These are phyloP conservation scores for Vanessa cardui DNA, from an alignment of 2,888 invertebrate species.

Conservation along the genomic window DNA sequence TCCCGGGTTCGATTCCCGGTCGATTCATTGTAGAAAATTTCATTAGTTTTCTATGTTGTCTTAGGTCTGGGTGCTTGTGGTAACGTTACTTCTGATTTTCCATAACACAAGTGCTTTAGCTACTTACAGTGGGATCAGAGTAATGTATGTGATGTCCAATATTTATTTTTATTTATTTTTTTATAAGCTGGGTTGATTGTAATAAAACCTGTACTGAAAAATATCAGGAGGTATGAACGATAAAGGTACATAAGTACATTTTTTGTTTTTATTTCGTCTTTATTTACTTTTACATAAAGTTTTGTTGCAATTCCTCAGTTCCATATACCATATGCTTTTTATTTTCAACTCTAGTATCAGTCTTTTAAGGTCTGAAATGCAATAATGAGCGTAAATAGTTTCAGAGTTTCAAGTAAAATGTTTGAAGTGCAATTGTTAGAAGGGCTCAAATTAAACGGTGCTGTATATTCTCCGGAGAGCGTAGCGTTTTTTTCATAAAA, in stretches of 20 bases:
- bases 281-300: neutral
- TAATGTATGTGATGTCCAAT: too few species aligned
- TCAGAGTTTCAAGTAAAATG: neutral
- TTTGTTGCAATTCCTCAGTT: neutral
- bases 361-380: neutral
- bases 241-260: neutral
- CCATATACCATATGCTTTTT: neutral
- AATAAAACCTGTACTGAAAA: neutral
- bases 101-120: too few species aligned
- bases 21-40: too few species aligned
- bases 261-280: neutral
- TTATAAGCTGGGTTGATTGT: neutral
- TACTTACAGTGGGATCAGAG: too few species aligned
- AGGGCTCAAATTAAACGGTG: neutral
- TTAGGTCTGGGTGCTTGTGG: too few species aligned
- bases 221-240: neutral
- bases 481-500: neutral
- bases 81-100: too few species aligned
- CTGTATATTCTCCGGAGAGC: neutral
- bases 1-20: too few species aligned
- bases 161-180: too few species aligned
- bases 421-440: conserved; percentile 2
- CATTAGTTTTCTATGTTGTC: too few species aligned
- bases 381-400: neutral
- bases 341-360: neutral